Evolutionary conservation across 53 echinoderm and acorn worm species (phyloP).

Genomic region (Echinometra lucunter): DNA sequence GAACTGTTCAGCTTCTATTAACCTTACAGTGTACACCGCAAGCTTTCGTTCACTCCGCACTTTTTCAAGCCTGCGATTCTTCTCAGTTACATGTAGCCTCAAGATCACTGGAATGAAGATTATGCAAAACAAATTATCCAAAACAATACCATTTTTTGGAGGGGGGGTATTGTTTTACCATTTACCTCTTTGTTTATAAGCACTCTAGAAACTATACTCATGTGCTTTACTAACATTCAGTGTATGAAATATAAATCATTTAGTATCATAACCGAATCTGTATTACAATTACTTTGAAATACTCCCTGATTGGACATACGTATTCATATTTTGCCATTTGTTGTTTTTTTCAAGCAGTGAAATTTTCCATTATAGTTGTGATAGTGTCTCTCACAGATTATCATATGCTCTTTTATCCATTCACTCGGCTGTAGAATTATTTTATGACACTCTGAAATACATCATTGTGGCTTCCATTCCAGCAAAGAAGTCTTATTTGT

Average conservation of each 20-base stretch:
- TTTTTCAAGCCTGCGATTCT: too few species aligned
- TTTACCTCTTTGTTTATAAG: background rate
- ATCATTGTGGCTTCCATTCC: constrained; percentile 11
- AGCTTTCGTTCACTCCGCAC: too few species aligned
- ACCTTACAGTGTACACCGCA: too few species aligned
- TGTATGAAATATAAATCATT: background rate
- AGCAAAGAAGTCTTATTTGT: background rate
- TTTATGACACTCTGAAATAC: constrained; percentile 22
- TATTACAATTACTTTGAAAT: background rate
- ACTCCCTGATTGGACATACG: background rate
- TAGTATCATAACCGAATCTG: background rate
- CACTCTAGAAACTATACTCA: background rate
- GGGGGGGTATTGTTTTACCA: background rate
- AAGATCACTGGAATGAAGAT: too few species aligned
- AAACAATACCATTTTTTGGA: too few species aligned
- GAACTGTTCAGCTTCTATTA: too few species aligned
- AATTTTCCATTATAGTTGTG: background rate
- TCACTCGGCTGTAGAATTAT: background rate
- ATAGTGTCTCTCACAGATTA: background rate
- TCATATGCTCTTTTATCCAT: background rate
- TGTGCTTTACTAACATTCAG: background rate
- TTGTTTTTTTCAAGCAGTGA: background rate
- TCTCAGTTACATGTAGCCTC: too few species aligned
- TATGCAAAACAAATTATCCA: too few species aligned
- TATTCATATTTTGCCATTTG: background rate